These are phyloP conservation scores for Ophion ventricosus DNA, from an alignment of 2,888 invertebrate genomes.

Conservation along the genomic window DNA sequence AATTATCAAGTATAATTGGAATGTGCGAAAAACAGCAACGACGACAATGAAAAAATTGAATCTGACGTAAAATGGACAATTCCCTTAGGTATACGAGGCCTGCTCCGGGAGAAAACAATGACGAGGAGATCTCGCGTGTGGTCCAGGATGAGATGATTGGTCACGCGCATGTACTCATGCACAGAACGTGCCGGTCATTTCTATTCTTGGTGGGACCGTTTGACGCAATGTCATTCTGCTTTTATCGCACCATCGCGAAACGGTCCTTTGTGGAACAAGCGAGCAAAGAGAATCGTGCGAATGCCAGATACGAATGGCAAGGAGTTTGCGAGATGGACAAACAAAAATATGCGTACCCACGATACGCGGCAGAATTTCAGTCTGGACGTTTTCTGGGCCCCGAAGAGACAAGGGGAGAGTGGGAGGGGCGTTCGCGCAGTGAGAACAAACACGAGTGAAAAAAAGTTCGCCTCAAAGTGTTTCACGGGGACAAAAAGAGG, in stretches of 20 bases:
- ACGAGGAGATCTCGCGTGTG: slow-evolving; percentile 57
- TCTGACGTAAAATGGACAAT: slow-evolving; percentile 9
- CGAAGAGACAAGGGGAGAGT: slow-evolving; percentile 39
- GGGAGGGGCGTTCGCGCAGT: too few species aligned
- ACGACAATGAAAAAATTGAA: not conserved
- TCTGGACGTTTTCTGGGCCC: slow-evolving; percentile 25
- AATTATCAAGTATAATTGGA: not conserved
- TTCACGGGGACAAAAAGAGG: not conserved
- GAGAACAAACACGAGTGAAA: slow-evolving; percentile 49
- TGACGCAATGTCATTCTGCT: slow-evolving; percentile 61
- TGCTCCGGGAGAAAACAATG: slow-evolving; percentile 24
- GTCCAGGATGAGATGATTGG: slow-evolving; percentile 59
- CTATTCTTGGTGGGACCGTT: slow-evolving; percentile 36
- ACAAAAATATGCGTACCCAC: not conserved
- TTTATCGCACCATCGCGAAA: slow-evolving; percentile 41
- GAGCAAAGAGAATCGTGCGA: slow-evolving; percentile 53
- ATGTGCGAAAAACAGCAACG: not conserved
- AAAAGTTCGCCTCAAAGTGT: slow-evolving; percentile 38
- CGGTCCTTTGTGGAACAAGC: slow-evolving; percentile 42
- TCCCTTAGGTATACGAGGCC: not conserved
- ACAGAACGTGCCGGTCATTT: slow-evolving; percentile 54
- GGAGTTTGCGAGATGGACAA: not conserved
- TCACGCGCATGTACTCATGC: slow-evolving; percentile 59
- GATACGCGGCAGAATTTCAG: slow-evolving; percentile 20
- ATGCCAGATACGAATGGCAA: not conserved